phyloP scores from a whole-genome alignment of 2,888 invertebrate genomes.

The Alsophila aescularia region DNA sequence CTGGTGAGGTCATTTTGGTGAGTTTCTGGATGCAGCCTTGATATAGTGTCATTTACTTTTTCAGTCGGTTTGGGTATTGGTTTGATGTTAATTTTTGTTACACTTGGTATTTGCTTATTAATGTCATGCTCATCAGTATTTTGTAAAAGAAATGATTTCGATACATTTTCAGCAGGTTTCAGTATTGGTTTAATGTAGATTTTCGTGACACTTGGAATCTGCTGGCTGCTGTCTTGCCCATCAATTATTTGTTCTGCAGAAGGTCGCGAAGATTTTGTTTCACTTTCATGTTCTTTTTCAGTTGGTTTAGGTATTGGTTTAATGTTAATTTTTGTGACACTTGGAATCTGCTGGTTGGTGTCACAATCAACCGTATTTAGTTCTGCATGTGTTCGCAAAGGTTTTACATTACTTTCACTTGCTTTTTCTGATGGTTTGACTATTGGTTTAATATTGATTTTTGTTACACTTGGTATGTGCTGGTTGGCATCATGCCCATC shows the following conservation, averaged over 20 bases:
- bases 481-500: slow-evolving; percentile 37
- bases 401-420: slow-evolving; percentile 43
- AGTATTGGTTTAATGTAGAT: slow-evolving; percentile 75
- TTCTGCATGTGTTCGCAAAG: neutral
- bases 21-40: slow-evolving; percentile 21
- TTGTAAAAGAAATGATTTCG: neutral
- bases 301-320: slow-evolving; percentile 73
- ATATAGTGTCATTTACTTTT: slow-evolving; percentile 48
- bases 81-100: slow-evolving; percentile 71
- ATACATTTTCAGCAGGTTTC: slow-evolving; percentile 53
- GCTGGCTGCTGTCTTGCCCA: slow-evolving; percentile 39
- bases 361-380: slow-evolving; percentile 28
- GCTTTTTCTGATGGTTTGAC: slow-evolving; percentile 57
- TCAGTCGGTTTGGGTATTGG: slow-evolving; percentile 66
- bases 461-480: slow-evolving; percentile 59
- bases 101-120: slow-evolving; percentile 55
- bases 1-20: slow-evolving; percentile 43
- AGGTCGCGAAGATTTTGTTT: neutral
- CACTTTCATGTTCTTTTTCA: slow-evolving; percentile 50
- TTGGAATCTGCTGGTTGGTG: slow-evolving; percentile 51
- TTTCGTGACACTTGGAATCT: slow-evolving; percentile 62
- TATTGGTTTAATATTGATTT: slow-evolving; percentile 75
- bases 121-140: slow-evolving; percentile 34
- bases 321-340: slow-evolving; percentile 65
- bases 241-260: slow-evolving; percentile 5